Evolutionary conservation across 2,797 vertebrate species (phyloP).

Genomic region (Poecilia picta): DNA sequence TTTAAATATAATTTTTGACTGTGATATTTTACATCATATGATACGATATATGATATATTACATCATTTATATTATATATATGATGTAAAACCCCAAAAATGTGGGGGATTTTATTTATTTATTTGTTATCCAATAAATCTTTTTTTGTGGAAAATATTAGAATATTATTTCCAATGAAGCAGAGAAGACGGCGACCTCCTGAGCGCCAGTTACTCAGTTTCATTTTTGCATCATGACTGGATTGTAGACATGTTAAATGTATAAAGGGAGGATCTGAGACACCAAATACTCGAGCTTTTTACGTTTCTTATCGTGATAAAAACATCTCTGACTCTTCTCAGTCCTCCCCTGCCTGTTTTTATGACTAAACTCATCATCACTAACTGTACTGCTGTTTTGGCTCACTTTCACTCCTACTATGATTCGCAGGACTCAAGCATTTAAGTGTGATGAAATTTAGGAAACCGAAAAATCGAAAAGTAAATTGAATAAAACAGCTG

Average conservation of each 20-base stretch:
- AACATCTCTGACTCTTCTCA: conserved; percentile 3
- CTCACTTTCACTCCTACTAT: conserved; percentile 19
- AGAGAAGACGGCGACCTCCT: conserved; percentile 6
- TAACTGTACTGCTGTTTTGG: conserved; percentile 10
- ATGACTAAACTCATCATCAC: conserved; percentile 14
- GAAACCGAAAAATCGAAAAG: not conserved
- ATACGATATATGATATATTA: no score
- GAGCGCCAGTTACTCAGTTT: conserved; percentile 9
- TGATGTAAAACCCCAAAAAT: not conserved
- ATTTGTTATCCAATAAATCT: not conserved
- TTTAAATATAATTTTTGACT: not conserved
- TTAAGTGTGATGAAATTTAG: conserved; percentile 7
- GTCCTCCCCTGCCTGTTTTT: conserved; percentile 22
- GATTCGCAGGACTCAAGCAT: conserved; percentile 18
- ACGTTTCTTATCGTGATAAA: conserved; percentile 18
- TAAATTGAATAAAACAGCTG: not conserved
- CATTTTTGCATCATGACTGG: conserved; percentile 3
- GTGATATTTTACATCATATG: no score
- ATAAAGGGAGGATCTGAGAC: conserved; percentile 34
- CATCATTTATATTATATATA: no score
- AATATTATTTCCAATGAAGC: not conserved
- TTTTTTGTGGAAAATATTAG: not conserved
- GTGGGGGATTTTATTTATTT: not conserved
- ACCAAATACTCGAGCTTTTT: conserved; percentile 13
- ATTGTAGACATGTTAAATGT: conserved; percentile 13